Percentiles rank a stretch among this genome's conserved stretches.
These are phyloP conservation scores for Boulengeromyrus knoepffleri DNA, from an alignment of 2,113 vertebrate genomes.

Conservation along the genomic window DNA sequence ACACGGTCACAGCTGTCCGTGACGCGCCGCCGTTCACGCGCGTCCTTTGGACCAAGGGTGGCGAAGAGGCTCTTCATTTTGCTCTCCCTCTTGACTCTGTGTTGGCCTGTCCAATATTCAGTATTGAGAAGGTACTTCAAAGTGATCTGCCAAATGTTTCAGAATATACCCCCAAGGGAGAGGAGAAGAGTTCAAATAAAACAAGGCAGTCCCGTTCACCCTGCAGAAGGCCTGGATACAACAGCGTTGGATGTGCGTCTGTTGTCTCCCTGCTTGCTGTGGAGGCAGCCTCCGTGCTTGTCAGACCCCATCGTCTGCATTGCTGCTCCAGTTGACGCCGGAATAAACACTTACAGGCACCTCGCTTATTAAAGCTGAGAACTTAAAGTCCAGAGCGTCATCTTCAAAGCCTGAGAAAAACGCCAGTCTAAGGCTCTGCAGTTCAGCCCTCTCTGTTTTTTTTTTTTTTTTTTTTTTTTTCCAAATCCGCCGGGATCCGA, in stretches of 20 bases:
- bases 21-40: background rate
- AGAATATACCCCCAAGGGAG: background rate
- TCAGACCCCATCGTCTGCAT: background rate
- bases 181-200: background rate
- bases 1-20: background rate
- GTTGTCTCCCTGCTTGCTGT: background rate
- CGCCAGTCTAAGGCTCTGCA: background rate
- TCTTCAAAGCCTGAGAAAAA: constrained; percentile 13
- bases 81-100: background rate
- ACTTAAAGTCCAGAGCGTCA: background rate
- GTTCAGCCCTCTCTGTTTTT: background rate
- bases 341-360: background rate
- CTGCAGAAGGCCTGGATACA: background rate
- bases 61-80: background rate
- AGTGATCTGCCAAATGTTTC: background rate
- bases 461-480: background rate
- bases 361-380: background rate
- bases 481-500: background rate
- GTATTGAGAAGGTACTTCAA: background rate
- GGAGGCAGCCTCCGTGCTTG: too few species aligned
- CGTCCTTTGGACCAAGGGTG: background rate
- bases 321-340: background rate
- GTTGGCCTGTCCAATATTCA: background rate
- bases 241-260: background rate
- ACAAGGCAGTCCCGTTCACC: background rate